Conservation (phyloP, 2,797 vertebrate genomes). For the Florisuga fusca region DNA sequence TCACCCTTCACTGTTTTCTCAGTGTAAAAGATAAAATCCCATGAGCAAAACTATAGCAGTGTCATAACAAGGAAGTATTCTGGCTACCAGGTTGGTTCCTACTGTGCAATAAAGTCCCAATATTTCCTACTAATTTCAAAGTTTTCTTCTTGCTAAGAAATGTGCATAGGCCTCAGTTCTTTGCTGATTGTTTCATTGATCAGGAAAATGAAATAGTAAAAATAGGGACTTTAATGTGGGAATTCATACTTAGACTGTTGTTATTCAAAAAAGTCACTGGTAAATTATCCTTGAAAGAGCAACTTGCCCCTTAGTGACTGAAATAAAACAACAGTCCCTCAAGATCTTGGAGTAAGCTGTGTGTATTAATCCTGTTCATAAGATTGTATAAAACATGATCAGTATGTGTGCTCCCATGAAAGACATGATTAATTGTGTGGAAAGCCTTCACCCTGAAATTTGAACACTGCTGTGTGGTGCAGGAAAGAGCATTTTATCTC, state of each 20-base stretch:
- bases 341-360: neutral
- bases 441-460: slow-evolving; percentile 7
- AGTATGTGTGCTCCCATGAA: neutral
- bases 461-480: neutral
- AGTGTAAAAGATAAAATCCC: neutral
- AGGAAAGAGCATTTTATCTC: neutral
- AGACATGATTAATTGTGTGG: neutral
- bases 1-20: neutral
- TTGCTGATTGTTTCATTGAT: neutral
- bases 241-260: neutral
- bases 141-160: neutral
- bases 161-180: neutral
- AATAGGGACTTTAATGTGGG: neutral
- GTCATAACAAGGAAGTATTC: neutral
- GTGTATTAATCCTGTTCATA: neutral
- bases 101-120: neutral
- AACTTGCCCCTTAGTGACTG: neutral
- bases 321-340: neutral
- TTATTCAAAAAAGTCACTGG: neutral
- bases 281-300: neutral
- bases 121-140: neutral
- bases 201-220: neutral
- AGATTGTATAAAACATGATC: neutral
- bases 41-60: neutral
- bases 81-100: neutral